Evolutionary conservation across 2,797 vertebrate genomes (phyloP).

Genomic region (Helarctos malayanus): DNA sequence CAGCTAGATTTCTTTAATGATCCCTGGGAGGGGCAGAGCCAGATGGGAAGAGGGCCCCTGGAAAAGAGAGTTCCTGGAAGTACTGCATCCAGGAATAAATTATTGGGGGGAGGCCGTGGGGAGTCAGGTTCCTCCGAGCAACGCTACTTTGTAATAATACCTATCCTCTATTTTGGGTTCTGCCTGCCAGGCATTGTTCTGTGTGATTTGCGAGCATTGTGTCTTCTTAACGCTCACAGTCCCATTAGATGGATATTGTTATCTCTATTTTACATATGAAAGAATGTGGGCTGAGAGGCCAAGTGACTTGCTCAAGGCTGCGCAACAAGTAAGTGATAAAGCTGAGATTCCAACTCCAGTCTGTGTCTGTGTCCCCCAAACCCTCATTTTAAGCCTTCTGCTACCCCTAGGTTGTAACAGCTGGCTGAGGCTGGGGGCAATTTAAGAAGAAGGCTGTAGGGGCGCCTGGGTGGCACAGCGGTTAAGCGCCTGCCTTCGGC

Average conservation of each 20-base stretch:
- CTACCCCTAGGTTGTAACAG: neutral
- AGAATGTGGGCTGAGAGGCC: neutral
- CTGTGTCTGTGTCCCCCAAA: neutral
- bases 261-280: slow-evolving; percentile 53
- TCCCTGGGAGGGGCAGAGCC: neutral
- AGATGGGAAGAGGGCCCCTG: neutral
- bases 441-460: slow-evolving; percentile 43
- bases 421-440: neutral
- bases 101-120: too few species aligned
- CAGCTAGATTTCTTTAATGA: slow-evolving; percentile 23
- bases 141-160: neutral
- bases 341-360: neutral
- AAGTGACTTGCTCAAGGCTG: neutral
- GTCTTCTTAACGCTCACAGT: slow-evolving; percentile 23
- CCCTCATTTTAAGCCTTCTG: neutral
- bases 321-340: neutral
- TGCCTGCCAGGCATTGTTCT: neutral
- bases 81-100: neutral
- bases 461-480: too few species aligned
- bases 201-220: slow-evolving; percentile 55
- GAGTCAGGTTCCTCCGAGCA: slow-evolving; percentile 14
- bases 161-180: neutral
- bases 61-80: slow-evolving; percentile 62
- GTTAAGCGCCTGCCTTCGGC: too few species aligned
- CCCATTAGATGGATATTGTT: slow-evolving; percentile 22